phyloP scores from a whole-genome alignment of 1,140 invertebrate species.

The Camponotus vicinus region DNA sequence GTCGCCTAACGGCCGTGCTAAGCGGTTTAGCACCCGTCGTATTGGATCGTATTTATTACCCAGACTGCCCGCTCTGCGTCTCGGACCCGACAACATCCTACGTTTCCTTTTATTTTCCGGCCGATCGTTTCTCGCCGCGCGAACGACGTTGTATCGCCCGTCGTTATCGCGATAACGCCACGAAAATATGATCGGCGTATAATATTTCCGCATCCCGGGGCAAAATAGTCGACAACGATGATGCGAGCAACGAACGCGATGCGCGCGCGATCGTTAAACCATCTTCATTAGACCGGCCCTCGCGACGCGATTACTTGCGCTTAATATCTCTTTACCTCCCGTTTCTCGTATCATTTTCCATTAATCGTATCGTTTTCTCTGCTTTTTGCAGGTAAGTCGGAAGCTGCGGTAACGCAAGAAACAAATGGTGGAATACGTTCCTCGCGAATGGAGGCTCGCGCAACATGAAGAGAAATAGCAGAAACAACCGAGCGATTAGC shows the following conservation, averaged over 20 bases:
- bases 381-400: conserved; percentile 72
- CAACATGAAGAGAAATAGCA: conserved; percentile 68
- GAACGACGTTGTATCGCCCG: conserved; percentile 26
- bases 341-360: conserved; percentile 16
- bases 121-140: conserved; percentile 45
- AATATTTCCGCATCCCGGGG: conserved; percentile 38
- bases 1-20: conserved; percentile 55
- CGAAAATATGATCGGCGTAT: conserved; percentile 29
- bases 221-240: not conserved
- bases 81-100: not conserved
- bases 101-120: conserved; percentile 50
- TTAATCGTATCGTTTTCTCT: conserved; percentile 61
- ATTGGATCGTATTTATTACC: conserved; percentile 68
- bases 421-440: not conserved
- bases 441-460: not conserved
- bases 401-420: not conserved
- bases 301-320: not conserved
- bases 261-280: conserved; percentile 36
- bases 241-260: not conserved
- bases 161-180: conserved; percentile 43
- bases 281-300: conserved; percentile 40
- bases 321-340: conserved; percentile 22
- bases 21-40: conserved; percentile 35
- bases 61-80: not conserved
- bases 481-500: conserved; percentile 79